Percentiles rank a stretch among this genome's conserved stretches.
Conservation (phyloP, 2,888 invertebrate species). For the Thera britannica region DNA sequence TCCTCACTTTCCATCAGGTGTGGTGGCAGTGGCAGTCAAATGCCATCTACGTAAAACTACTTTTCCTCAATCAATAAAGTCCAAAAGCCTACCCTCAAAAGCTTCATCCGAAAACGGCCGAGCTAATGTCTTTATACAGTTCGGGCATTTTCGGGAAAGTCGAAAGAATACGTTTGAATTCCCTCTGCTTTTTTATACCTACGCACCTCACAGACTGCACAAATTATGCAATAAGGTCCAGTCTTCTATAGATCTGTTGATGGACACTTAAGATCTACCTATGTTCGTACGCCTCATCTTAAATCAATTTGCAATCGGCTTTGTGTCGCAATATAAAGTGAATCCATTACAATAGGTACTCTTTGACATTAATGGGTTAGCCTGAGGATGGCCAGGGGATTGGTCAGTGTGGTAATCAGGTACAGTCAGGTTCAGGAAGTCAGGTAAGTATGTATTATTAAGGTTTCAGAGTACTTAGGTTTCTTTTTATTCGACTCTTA, state of each 20-base stretch:
- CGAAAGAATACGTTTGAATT: too few relatives aligned
- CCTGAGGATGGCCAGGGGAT: conserved; percentile 43
- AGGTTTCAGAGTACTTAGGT: too few relatives aligned
- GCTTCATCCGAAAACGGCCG: too few relatives aligned
- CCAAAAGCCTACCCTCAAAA: too few relatives aligned
- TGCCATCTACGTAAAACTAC: too few relatives aligned
- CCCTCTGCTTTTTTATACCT: background rate
- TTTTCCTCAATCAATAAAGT: too few relatives aligned
- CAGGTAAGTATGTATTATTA: too few relatives aligned
- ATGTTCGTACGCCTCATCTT: conserved; percentile 44
- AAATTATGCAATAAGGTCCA: conserved; percentile 12
- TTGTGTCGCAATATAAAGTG: conserved; percentile 46
- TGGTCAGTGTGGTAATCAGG: conserved; percentile 46
- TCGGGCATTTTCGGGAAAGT: too few relatives aligned
- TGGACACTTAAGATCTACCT: conserved; percentile 37
- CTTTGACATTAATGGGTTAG: conserved; percentile 48
- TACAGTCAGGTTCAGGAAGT: background rate
- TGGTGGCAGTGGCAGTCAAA: too few relatives aligned
- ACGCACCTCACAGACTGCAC: background rate
- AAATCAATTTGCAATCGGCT: conserved; percentile 48
- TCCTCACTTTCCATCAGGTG: too few relatives aligned
- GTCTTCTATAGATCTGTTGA: conserved; percentile 26
- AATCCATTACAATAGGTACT: conserved; percentile 48
- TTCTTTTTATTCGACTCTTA: too few relatives aligned
- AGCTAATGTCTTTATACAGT: too few relatives aligned